Evolutionary conservation across 2,113 vertebrate genomes (phyloP), one percentile per base, ranked within the genome.

Genomic region (Phoxinus phoxinus): DNA sequence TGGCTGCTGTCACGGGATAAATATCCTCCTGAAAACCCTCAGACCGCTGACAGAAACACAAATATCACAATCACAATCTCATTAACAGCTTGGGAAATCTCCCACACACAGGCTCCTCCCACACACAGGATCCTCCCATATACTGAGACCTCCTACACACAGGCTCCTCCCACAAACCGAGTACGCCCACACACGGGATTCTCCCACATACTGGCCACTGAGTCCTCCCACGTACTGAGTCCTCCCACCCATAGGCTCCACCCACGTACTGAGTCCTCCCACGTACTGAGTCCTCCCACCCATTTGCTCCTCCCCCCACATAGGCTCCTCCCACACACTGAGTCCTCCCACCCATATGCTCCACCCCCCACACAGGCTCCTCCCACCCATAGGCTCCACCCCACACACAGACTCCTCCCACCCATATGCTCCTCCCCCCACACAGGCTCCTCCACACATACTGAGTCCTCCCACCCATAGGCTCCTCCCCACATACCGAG

Each of bases 1-100:
- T 89, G 76, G 95, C 97, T 11, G 95, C 94, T 0, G 98, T 99
- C 93, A 96, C 91, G 0, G 98, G 98, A 85, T 97, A 99, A 90
- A 98, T 96, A 86, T 99, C 98, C 87, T 96, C 96, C 76, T 98
- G 98, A 93, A 97, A 98, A 2, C 93, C 93, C 83, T 94, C 96
- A 0, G 96, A 96, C 97, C 99, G 93, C 92, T 0, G 92, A 90
- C 41, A 92, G 92, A 0, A 44, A 85, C 48, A 79, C 27, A 78
- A 17, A 85, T 25, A 73, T 56, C 32, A 27, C 7, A 17, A 27
- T 63, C 59, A 63, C 25, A 63, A 27, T 12, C 12, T 63, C 12
- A 30, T 27, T 63, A 6, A 27, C 25, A 27, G 25, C 25, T 6
- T 30, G 25, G 25, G 12, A 6, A 15, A 27, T 3, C 23, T 30